Evolutionary conservation across 53 echinoderm and acorn worm genomes (phyloP).

Genomic region (Luidia sarsii): DNA sequence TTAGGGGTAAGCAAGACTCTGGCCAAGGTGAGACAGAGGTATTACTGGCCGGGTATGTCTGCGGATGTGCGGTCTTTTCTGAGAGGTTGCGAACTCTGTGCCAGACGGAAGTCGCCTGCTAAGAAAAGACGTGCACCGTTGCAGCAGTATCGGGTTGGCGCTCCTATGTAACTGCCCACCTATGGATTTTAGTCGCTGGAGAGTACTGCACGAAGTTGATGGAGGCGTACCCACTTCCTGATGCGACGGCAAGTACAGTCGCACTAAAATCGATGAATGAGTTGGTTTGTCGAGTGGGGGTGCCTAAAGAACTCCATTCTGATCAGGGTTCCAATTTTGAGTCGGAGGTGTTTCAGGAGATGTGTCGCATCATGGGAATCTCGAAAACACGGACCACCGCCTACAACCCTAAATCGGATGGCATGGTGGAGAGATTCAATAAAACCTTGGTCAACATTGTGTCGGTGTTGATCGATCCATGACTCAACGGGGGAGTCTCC

Average conservation of each 20-base stretch:
- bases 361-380: not conserved
- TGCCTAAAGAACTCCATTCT: not conserved
- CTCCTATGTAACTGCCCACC: not conserved
- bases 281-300: not conserved
- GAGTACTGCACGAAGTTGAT: not conserved
- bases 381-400: not conserved
- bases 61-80: constrained; percentile 8
- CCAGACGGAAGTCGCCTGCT: constrained; percentile 18
- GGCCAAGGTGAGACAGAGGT: constrained; percentile 11
- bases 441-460: not conserved
- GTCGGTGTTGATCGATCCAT: too few relatives aligned
- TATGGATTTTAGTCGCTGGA: not conserved
- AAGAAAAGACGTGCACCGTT: constrained; percentile 1
- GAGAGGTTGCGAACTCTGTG: constrained; percentile 3
- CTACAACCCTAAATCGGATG: not conserved
- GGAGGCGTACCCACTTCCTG: not conserved
- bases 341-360: not conserved
- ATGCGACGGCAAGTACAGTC: not conserved
- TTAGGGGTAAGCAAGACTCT: constrained; percentile 1
- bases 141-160: constrained; percentile 6
- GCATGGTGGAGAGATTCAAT: not conserved
- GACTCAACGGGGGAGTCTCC: too few relatives aligned
- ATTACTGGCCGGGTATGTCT: not conserved
- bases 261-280: not conserved
- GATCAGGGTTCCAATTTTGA: not conserved